Conservation (phyloP, 2,797 vertebrate genomes). For the Brachyalestes nurse region DNA sequence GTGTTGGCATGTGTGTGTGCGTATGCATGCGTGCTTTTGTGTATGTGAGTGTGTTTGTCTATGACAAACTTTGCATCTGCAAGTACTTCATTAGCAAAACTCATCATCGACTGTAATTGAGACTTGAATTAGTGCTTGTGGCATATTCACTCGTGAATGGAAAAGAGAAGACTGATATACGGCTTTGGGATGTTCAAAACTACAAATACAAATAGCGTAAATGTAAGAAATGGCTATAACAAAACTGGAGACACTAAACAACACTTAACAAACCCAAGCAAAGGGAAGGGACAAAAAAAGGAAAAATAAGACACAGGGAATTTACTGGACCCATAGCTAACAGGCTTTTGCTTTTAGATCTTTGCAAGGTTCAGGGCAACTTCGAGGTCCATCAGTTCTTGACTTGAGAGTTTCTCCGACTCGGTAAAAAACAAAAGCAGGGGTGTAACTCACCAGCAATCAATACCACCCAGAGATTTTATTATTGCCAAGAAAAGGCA, state of each 20-base stretch:
- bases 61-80: conserved; percentile 41
- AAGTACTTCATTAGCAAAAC: conserved; percentile 58
- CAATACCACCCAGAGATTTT: conserved; percentile 45
- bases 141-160: conserved; percentile 38
- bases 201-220: too few species aligned
- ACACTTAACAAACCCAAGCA: neutral
- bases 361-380: conserved; percentile 21
- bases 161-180: conserved; percentile 20
- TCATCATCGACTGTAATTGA: conserved; percentile 57
- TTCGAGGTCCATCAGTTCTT: conserved; percentile 35
- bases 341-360: neutral
- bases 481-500: conserved; percentile 24
- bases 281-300: neutral
- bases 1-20: neutral
- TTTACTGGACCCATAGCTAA: neutral
- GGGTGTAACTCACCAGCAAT: conserved; percentile 48
- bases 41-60: neutral
- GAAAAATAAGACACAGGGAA: neutral
- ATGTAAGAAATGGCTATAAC: neutral
- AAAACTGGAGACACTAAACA: neutral
- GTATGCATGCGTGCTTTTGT: too few species aligned
- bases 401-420: conserved; percentile 34
- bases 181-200: conserved; percentile 9
- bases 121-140: conserved; percentile 52
- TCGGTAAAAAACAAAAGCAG: conserved; percentile 29